phyloP scores from a whole-genome alignment of 2,888 invertebrate species.

The Rhagium mordax region DNA sequence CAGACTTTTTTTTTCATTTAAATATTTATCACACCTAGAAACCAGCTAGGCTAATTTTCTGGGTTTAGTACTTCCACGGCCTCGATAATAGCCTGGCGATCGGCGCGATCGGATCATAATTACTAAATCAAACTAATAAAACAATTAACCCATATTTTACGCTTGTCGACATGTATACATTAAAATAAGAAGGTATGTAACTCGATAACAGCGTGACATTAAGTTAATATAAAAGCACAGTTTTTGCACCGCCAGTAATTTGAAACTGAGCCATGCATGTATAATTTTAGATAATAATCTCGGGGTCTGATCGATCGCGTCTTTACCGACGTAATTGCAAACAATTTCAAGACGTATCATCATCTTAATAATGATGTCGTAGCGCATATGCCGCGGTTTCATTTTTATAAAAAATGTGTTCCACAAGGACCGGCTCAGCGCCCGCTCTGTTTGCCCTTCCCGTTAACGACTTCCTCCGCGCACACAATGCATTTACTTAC shows the following conservation, averaged over 20 bases:
- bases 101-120: not conserved
- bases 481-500: slow-evolving; percentile 69
- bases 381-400: too few species aligned
- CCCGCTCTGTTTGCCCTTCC: too few species aligned
- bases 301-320: slow-evolving; percentile 28
- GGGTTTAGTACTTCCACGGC: not conserved
- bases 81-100: not conserved
- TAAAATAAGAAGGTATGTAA: not conserved
- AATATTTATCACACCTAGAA: not conserved
- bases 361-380: not conserved
- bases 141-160: not conserved
- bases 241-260: not conserved
- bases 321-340: slow-evolving; percentile 19
- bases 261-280: slow-evolving; percentile 18
- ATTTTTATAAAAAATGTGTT: too few species aligned
- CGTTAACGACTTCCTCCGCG: too few species aligned
- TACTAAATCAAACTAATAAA: not conserved
- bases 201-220: not conserved
- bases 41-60: not conserved
- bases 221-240: not conserved
- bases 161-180: not conserved
- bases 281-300: slow-evolving; percentile 35
- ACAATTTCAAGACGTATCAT: slow-evolving; percentile 20
- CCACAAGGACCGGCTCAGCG: too few species aligned
- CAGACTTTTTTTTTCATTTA: not conserved